Conservation (phyloP, 1,140 invertebrate species). For the Gryon sp. region DNA sequence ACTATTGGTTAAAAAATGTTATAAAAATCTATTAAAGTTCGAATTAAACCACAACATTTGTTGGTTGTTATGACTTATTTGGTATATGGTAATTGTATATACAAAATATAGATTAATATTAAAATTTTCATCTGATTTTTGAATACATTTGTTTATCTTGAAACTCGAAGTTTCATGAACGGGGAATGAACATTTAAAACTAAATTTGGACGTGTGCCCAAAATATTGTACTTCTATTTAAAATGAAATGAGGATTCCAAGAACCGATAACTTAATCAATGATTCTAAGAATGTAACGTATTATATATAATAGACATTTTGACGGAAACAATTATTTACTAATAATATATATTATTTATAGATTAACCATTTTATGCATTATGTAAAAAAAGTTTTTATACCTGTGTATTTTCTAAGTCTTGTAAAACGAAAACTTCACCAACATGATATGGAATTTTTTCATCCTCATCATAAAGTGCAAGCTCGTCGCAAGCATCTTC, state of each 20-base stretch:
- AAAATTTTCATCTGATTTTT: background rate
- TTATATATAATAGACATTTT: too few species aligned
- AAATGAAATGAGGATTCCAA: conserved; percentile 27
- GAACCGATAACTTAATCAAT: conserved; percentile 11
- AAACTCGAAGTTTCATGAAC: too few species aligned
- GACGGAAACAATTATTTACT: too few species aligned
- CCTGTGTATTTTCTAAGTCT: conserved; percentile 87
- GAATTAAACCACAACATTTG: too few species aligned
- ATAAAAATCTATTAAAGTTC: too few species aligned
- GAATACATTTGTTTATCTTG: conserved; percentile 18
- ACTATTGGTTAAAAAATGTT: too few species aligned
- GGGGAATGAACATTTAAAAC: too few species aligned
- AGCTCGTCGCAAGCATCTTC: conserved; percentile 96
- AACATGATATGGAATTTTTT: conserved; percentile 90
- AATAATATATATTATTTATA: too few species aligned
- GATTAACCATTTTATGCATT: too few species aligned
- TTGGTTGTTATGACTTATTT: too few species aligned
- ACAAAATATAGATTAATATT: background rate
- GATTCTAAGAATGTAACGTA: background rate
- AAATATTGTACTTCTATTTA: conserved; percentile 29
- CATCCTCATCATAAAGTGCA: conserved; percentile 88
- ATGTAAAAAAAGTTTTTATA: conserved; percentile 73
- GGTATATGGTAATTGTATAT: too few species aligned
- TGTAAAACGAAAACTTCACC: conserved; percentile 94
- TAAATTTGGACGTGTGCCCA: conserved; percentile 27